Evolutionary conservation across 2,113 vertebrate species (phyloP).

Genomic region (Callaeas wilsoni): DNA sequence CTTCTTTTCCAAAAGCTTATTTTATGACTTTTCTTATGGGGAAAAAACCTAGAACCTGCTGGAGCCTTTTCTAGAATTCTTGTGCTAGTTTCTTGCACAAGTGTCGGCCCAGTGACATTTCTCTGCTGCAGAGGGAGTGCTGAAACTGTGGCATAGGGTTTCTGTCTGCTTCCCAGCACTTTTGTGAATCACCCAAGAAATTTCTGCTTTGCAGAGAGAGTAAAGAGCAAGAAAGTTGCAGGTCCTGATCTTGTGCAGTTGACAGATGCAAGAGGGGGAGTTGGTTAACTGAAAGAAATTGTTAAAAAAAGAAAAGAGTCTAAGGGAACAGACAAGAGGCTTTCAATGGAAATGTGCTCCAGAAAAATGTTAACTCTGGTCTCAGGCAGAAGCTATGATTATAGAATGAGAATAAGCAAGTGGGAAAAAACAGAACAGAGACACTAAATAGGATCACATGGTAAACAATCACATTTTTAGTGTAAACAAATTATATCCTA

Average conservation of each 20-base stretch:
- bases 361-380: neutral
- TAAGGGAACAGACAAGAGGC: neutral
- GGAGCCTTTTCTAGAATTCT: neutral
- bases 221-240: neutral
- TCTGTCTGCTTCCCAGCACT: neutral
- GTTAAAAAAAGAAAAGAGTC: neutral
- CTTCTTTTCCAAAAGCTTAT: neutral
- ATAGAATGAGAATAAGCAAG: neutral
- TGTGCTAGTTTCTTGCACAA: neutral
- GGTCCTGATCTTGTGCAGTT: neutral
- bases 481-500: neutral
- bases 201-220: neutral
- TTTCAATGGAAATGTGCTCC: neutral
- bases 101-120: fast-evolving
- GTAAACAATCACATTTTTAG: neutral
- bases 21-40: neutral
- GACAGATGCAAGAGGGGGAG: neutral
- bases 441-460: neutral
- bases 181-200: neutral
- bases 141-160: neutral
- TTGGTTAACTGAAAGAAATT: neutral
- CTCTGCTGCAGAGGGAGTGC: fast-evolving
- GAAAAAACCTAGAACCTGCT: neutral
- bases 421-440: neutral
- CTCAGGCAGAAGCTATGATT: neutral